Evolutionary conservation across 2,113 vertebrate species (phyloP).

Genomic region (Indicator maculatus): DNA sequence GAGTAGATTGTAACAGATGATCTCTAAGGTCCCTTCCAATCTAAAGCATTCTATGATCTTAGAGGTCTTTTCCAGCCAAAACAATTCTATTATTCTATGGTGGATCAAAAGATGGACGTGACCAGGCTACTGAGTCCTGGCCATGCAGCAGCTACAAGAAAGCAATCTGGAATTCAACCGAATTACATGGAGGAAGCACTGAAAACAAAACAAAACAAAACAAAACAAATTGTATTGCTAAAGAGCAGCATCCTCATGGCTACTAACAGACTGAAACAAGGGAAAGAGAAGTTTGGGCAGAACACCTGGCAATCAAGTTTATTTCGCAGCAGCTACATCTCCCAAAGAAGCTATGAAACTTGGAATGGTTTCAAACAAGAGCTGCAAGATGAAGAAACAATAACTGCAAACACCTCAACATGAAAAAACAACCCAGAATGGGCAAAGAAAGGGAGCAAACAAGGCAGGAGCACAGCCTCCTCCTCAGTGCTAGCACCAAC

Average conservation of each 20-base stretch:
- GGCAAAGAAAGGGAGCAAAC: background rate
- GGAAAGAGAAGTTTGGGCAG: background rate
- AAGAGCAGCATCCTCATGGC: background rate
- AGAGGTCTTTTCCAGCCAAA: too few relatives aligned
- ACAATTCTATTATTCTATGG: too few relatives aligned
- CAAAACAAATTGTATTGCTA: background rate
- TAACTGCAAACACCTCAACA: background rate
- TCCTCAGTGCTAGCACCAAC: background rate
- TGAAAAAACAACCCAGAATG: fast-evolving
- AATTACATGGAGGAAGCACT: background rate
- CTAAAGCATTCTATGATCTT: too few relatives aligned
- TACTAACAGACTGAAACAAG: background rate
- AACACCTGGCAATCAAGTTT: background rate
- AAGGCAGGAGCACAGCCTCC: background rate
- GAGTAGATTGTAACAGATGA: too few relatives aligned
- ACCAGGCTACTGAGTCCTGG: background rate
- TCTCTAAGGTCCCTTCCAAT: too few relatives aligned
- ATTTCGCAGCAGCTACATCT: too few relatives aligned
- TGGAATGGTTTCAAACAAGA: background rate
- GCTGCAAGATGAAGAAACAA: background rate
- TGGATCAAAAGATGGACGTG: too few relatives aligned
- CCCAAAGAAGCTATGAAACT: background rate
- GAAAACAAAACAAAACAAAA: background rate
- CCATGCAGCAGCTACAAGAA: background rate
- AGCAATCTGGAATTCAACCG: fast-evolving